Percentiles rank a stretch among this genome's conserved stretches.
phyloP scores from a whole-genome alignment of 2,888 invertebrate species.

The Caenorhabditis sp. region DNA sequence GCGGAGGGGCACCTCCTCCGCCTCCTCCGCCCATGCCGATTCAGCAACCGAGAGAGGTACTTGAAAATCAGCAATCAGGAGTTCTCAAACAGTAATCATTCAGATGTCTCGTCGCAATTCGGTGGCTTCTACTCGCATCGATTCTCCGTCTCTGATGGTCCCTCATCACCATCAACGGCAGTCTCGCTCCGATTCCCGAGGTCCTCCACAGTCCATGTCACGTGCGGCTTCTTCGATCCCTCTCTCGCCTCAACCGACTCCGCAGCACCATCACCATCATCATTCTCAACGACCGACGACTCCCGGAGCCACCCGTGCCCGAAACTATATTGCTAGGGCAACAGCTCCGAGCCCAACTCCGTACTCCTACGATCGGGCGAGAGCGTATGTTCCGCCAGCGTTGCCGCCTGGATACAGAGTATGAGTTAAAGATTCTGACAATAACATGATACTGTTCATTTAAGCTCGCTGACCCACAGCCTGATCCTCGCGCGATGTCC shows the following conservation, averaged over 20 bases:
- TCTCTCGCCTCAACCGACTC: constrained; percentile 55
- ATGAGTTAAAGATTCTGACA: constrained; percentile 7
- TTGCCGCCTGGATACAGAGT: constrained; percentile 77
- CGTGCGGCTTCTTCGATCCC: constrained; percentile 62
- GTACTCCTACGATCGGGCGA: constrained; percentile 73
- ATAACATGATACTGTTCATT: constrained; percentile 4
- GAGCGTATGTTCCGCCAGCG: constrained; percentile 75
- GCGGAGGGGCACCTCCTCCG: constrained; percentile 17
- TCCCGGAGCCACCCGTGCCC: constrained; percentile 60
- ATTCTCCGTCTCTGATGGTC: constrained; percentile 49
- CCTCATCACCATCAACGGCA: constrained; percentile 52
- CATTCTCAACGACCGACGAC: constrained; percentile 58
- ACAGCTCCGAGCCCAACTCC: constrained; percentile 76
- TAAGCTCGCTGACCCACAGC: constrained; percentile 62
- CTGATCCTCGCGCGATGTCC: constrained; percentile 65
- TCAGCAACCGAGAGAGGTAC: constrained; percentile 39
- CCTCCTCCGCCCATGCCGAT: constrained; percentile 10
- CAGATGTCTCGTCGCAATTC: constrained; percentile 69
- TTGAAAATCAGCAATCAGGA: no score
- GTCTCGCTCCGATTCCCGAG: constrained; percentile 56
- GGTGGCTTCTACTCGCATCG: constrained; percentile 61
- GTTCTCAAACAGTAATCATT: no score
- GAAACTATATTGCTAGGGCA: constrained; percentile 62
- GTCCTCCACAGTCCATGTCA: constrained; percentile 30
- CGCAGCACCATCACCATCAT: constrained; percentile 36